Percentiles rank a stretch among this genome's conserved stretches.
These are phyloP conservation scores for Morphnarchus princeps DNA, from an alignment of 2,113 vertebrate species.

Conservation along the genomic window DNA sequence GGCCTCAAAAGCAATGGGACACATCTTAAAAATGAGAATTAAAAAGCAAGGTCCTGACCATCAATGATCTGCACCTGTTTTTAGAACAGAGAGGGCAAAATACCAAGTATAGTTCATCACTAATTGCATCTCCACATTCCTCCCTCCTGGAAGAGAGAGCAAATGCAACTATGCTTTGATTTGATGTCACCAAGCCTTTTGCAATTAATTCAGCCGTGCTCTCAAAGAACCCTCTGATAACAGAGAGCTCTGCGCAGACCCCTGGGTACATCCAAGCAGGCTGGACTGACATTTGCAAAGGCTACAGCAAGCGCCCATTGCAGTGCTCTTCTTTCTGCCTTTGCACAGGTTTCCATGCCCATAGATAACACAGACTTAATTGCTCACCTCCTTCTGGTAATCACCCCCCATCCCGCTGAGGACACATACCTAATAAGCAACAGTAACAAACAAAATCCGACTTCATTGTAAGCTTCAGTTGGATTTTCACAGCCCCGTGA, in stretches of 20 bases:
- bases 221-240: neutral
- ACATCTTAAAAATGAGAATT: neutral
- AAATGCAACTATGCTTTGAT: neutral
- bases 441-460: neutral
- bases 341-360: neutral
- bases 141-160: neutral
- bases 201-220: neutral
- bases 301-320: neutral
- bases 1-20: neutral
- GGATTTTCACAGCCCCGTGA: neutral
- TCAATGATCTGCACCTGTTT: neutral
- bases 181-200: neutral
- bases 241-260: neutral
- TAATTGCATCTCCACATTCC: neutral
- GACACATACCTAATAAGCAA: neutral
- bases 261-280: neutral
- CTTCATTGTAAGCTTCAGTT: neutral
- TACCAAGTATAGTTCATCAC: neutral
- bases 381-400: neutral
- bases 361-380: fast-evolving
- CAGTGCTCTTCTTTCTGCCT: neutral
- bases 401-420: fast-evolving
- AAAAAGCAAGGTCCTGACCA: neutral
- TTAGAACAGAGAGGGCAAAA: neutral
- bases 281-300: neutral